A percentile compares a stretch with the other conserved stretches of the same genome.
These are phyloP conservation scores for Coracopsis vasa DNA, from an alignment of 2,113 vertebrate genomes.

Conservation along the genomic window DNA sequence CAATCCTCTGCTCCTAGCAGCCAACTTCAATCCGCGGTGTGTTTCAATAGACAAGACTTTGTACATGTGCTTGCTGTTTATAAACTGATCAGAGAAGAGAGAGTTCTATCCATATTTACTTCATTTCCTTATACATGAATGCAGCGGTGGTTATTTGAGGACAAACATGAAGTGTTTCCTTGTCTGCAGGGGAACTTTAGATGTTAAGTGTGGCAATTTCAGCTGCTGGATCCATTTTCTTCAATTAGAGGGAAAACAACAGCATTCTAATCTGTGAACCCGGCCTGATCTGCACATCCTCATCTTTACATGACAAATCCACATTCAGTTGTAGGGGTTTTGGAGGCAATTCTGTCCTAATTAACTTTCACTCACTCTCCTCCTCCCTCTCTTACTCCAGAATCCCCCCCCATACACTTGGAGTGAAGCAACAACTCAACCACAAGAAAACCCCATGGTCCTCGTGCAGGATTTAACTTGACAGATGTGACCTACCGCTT, in stretches of 20 bases:
- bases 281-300: constrained; percentile 56
- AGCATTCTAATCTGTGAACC: constrained; percentile 2
- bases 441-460: accelerated
- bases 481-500: neutral
- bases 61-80: neutral
- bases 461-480: neutral
- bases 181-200: neutral
- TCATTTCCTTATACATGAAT: neutral
- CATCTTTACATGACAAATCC: constrained; percentile 49
- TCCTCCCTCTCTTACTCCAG: neutral
- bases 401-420: neutral
- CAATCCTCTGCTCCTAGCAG: neutral
- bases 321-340: constrained; percentile 54
- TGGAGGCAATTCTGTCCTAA: constrained; percentile 48
- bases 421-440: neutral
- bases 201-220: neutral
- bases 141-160: neutral
- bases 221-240: constrained; percentile 48
- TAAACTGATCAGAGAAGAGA: neutral
- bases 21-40: neutral
- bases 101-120: neutral
- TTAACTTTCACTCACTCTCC: neutral
- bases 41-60: neutral
- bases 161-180: neutral
- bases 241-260: constrained; percentile 42